Percentiles rank a stretch among this genome's conserved stretches.
Conservation (phyloP, 2,113 vertebrate genomes). For the Tinamus guttatus region DNA sequence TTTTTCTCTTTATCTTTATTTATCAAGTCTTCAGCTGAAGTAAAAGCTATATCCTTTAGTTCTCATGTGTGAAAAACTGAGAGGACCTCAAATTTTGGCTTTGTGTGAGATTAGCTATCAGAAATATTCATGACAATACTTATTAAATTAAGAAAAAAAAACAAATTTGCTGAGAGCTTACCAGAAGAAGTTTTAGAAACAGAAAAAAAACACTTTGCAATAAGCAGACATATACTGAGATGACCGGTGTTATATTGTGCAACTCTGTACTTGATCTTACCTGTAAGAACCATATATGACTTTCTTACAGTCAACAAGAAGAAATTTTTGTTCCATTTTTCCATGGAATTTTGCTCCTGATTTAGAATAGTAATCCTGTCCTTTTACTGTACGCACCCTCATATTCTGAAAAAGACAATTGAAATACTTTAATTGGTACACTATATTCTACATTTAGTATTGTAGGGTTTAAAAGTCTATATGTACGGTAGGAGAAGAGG, state of each 20-base stretch:
- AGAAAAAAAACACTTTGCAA: background rate
- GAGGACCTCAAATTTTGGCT: background rate
- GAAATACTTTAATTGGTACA: background rate
- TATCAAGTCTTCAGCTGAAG: background rate
- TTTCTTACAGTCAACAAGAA: slow-evolving; percentile 92
- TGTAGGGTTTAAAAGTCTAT: background rate
- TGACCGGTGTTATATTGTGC: background rate
- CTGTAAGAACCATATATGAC: slow-evolving; percentile 96
- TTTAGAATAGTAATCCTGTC: slow-evolving; percentile 92
- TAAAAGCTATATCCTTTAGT: background rate
- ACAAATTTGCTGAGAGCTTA: background rate
- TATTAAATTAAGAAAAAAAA: background rate
- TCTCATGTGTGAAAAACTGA: background rate
- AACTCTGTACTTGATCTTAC: slow-evolving; percentile 74
- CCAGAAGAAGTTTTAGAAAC: background rate
- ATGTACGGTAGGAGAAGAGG: background rate
- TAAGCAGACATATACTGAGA: background rate
- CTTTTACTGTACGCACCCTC: slow-evolving; percentile 92
- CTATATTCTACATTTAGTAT: background rate
- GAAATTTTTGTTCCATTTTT: slow-evolving; percentile 92
- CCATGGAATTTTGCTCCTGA: slow-evolving; percentile 94
- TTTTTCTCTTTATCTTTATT: background rate
- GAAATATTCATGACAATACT: background rate
- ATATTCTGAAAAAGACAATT: slow-evolving; percentile 86
- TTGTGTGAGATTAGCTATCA: background rate